phyloP scores from a whole-genome alignment of 2,797 vertebrate species.

The Eupleurogrammus muticus region DNA sequence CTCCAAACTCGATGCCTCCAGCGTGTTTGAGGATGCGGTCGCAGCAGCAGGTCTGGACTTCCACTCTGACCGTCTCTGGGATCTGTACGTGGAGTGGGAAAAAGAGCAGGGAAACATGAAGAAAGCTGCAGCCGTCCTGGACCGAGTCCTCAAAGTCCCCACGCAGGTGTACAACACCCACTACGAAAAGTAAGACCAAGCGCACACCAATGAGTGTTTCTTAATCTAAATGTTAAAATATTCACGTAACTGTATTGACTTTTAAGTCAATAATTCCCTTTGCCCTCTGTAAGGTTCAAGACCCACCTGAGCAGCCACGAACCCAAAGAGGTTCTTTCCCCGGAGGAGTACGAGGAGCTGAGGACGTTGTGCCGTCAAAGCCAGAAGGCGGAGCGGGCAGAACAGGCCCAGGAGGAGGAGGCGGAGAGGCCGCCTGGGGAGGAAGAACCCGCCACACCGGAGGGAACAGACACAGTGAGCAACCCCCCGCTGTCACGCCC shows the following conservation, averaged over 20 bases:
- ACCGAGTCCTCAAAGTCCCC: slow-evolving; percentile 84
- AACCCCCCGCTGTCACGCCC: neutral
- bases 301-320: slow-evolving; percentile 78
- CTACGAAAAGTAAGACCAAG: slow-evolving; percentile 85
- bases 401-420: slow-evolving; percentile 76
- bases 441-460: slow-evolving; percentile 79
- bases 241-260: neutral
- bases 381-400: slow-evolving; percentile 75
- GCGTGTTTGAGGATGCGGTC: slow-evolving; percentile 87
- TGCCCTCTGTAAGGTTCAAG: slow-evolving; percentile 81
- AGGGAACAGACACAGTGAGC: slow-evolving; percentile 71
- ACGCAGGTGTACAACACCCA: slow-evolving; percentile 90
- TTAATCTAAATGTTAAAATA: neutral
- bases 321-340: slow-evolving; percentile 80
- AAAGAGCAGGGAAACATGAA: slow-evolving; percentile 84
- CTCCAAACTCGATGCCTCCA: slow-evolving; percentile 45
- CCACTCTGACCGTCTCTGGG: slow-evolving; percentile 91
- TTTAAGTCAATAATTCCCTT: neutral
- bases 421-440: slow-evolving; percentile 86
- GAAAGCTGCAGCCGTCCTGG: slow-evolving; percentile 81
- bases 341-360: slow-evolving; percentile 85
- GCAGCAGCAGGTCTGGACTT: slow-evolving; percentile 87
- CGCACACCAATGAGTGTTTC: neutral
- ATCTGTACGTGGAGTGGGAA: slow-evolving; percentile 90
- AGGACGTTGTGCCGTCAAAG: slow-evolving; percentile 79